These are phyloP conservation scores for Heteromyza rotundicornis DNA, from an alignment of 2,888 invertebrate genomes.

Conservation along the genomic window DNA sequence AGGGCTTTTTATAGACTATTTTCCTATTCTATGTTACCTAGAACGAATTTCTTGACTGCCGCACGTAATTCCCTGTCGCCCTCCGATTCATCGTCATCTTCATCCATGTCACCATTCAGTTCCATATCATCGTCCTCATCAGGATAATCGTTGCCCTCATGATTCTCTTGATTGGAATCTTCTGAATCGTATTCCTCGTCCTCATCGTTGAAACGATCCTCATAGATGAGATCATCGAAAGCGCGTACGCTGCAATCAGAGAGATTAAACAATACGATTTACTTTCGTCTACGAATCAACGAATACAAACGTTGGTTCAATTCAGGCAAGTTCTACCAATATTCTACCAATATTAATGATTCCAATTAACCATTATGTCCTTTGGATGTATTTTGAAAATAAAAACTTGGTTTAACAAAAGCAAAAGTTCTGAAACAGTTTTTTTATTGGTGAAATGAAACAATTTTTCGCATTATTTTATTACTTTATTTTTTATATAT, in stretches of 20 bases:
- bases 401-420: conserved; percentile 38
- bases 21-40: conserved; percentile 47
- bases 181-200: conserved; percentile 67
- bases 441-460: too few species aligned
- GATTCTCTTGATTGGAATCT: conserved; percentile 81
- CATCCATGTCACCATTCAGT: conserved; percentile 66
- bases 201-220: conserved; percentile 52
- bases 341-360: too few species aligned
- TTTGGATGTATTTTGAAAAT: conserved; percentile 29
- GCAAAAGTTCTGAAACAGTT: too few species aligned
- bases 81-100: conserved; percentile 65
- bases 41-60: conserved; percentile 65
- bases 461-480: background rate
- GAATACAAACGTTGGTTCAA: too few species aligned
- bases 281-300: too few species aligned
- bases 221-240: conserved; percentile 50
- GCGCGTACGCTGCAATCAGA: conserved; percentile 50
- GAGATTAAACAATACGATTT: too few species aligned
- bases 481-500: background rate
- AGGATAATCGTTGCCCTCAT: conserved; percentile 81
- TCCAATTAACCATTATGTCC: too few species aligned
- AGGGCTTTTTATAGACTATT: too few species aligned
- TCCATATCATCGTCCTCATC: conserved; percentile 68
- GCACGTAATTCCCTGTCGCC: conserved; percentile 69
- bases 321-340: too few species aligned